These are phyloP conservation scores for Hirtodrosophila cameraria DNA, from an alignment of 2,888 invertebrate genomes.

Conservation along the genomic window DNA sequence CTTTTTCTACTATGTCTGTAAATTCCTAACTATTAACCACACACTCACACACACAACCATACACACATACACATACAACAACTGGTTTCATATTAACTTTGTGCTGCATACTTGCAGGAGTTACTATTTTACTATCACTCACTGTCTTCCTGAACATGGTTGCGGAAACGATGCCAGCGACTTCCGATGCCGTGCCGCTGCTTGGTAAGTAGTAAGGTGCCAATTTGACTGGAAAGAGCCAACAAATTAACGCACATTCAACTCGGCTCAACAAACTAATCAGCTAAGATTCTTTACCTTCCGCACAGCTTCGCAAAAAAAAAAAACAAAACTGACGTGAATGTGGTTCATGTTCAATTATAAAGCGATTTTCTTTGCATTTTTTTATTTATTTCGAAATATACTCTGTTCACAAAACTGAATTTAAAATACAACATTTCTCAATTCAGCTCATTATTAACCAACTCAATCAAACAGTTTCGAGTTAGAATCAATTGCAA, in stretches of 20 bases:
- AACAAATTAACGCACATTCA: slow-evolving; percentile 48
- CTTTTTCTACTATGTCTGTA: slow-evolving; percentile 3
- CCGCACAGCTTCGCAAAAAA: slow-evolving; percentile 65
- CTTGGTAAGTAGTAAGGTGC: slow-evolving; percentile 86
- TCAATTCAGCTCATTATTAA: no score
- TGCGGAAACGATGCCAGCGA: slow-evolving; percentile 99
- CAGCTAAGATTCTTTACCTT: slow-evolving; percentile 60
- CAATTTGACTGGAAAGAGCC: slow-evolving; percentile 3
- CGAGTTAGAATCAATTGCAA: no score
- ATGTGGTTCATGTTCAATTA: slow-evolving; percentile 23
- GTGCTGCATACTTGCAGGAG: slow-evolving; percentile 87
- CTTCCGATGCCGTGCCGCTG: slow-evolving; percentile 95
- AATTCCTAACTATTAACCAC: not conserved
- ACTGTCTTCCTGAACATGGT: slow-evolving; percentile 99
- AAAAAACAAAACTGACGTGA: slow-evolving; percentile 23
- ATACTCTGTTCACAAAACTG: no score
- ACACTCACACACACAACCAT: slow-evolving; percentile 2
- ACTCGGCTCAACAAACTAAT: slow-evolving; percentile 50
- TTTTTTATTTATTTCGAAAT: not conserved
- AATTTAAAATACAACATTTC: no score
- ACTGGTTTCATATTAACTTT: slow-evolving; percentile 22
- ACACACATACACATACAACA: not conserved
- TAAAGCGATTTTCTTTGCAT: slow-evolving; percentile 3
- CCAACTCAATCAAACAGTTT: no score
- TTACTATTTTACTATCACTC: slow-evolving; percentile 98